phyloP scores from a whole-genome alignment of 2,113 vertebrate species.

The Microcebus lehilahytsara region DNA sequence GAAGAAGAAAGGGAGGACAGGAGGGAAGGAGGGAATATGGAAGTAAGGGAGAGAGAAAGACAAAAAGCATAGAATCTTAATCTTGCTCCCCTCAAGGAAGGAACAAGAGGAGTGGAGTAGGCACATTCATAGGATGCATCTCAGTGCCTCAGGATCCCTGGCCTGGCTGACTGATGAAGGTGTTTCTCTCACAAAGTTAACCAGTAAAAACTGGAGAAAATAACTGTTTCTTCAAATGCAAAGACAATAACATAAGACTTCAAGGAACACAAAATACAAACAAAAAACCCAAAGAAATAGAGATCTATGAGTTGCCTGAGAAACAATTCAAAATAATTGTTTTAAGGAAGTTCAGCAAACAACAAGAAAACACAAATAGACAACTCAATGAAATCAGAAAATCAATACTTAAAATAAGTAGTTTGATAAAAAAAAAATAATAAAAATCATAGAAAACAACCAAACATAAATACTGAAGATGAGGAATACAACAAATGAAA shows the following conservation, averaged over 20 bases:
- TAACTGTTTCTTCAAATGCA: neutral
- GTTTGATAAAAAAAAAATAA: neutral
- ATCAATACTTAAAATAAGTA: neutral
- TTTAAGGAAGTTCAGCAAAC: neutral
- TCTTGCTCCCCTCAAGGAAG: neutral
- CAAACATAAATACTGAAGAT: neutral
- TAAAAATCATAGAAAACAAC: neutral
- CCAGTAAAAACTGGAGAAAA: neutral
- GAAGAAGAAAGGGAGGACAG: rapidly evolving
- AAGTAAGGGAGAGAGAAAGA: neutral
- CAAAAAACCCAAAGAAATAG: neutral
- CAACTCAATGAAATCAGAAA: neutral
- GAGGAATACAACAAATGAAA: neutral
- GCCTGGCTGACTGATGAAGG: neutral
- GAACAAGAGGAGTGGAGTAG: neutral
- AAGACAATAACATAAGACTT: neutral
- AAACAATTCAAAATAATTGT: neutral
- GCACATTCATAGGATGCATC: too few relatives aligned
- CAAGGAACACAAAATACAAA: neutral
- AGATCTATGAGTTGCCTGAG: neutral
- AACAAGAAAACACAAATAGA: neutral
- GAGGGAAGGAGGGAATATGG: rapidly evolving
- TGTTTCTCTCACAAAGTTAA: neutral
- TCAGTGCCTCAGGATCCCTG: neutral
- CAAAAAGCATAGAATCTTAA: neutral